phyloP scores from a whole-genome alignment of 2,888 invertebrate genomes.

The Scaptomyza caliginosa region DNA sequence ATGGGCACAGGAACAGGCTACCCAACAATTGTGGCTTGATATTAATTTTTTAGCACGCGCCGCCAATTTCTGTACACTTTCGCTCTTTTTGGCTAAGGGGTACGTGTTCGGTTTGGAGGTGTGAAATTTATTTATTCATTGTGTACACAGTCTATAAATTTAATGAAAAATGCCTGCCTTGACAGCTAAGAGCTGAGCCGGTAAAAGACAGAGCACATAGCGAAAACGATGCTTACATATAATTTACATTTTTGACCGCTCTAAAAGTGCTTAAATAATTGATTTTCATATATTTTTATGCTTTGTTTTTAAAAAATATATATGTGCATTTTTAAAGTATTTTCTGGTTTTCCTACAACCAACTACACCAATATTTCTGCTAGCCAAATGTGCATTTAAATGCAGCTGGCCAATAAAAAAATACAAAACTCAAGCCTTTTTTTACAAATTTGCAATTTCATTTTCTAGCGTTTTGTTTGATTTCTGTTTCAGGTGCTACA shows the following conservation, averaged over 20 bases:
- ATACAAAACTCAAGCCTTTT: conserved; percentile 38
- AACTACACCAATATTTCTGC: neutral
- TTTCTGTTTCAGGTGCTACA: conserved; percentile 39
- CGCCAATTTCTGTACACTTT: conserved; percentile 20
- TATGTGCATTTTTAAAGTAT: conserved; percentile 33
- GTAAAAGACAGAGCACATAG: conserved; percentile 11
- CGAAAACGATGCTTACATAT: conserved; percentile 47
- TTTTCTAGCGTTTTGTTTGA: conserved; percentile 24
- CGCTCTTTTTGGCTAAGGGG: neutral
- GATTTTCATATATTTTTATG: conserved; percentile 49
- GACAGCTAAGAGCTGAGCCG: conserved; percentile 33
- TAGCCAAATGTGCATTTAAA: conserved; percentile 47
- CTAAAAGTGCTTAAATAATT: conserved; percentile 66
- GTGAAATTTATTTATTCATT: conserved; percentile 51
- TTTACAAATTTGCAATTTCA: conserved; percentile 25
- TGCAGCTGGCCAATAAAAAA: conserved; percentile 35
- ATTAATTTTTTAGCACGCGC: conserved; percentile 53
- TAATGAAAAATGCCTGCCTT: conserved; percentile 55
- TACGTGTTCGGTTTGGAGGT: neutral
- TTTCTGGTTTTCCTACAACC: conserved; percentile 3
- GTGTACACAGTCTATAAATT: conserved; percentile 57
- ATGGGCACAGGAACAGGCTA: neutral
- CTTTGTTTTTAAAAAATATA: conserved; percentile 14
- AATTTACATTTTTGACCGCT: conserved; percentile 69
- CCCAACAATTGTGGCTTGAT: conserved; percentile 45